Evolutionary conservation across 1,140 invertebrate genomes (phyloP).

Genomic region (Leptinotarsa undecemlineata): DNA sequence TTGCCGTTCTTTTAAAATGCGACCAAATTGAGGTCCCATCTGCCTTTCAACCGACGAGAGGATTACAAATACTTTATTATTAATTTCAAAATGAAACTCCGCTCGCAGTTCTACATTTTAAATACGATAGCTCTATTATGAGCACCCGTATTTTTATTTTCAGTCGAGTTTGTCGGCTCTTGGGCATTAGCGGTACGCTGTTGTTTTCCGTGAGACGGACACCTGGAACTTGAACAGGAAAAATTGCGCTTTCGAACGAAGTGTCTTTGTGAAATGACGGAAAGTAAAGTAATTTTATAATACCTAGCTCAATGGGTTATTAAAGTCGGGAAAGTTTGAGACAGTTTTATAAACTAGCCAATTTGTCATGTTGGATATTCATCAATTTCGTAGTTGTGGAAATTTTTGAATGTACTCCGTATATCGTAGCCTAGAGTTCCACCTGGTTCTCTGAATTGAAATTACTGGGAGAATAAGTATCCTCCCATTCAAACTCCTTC

Average conservation of each 20-base stretch:
- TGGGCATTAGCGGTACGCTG: not conserved
- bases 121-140: not conserved
- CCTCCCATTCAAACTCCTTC: too few relatives aligned
- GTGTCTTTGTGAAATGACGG: not conserved
- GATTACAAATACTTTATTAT: conserved; percentile 18
- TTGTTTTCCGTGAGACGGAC: conserved; percentile 10
- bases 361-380: not conserved
- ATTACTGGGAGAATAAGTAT: too few relatives aligned
- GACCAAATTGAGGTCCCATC: conserved; percentile 16
- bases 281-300: not conserved
- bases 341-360: not conserved
- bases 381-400: not conserved
- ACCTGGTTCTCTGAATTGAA: too few relatives aligned
- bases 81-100: conserved; percentile 13
- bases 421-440: too few relatives aligned
- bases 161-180: not conserved
- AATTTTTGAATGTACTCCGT: not conserved
- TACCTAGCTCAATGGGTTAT: not conserved
- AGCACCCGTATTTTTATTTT: not conserved
- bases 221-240: conserved; percentile 3
- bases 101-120: not conserved
- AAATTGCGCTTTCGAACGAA: not conserved
- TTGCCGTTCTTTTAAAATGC: conserved; percentile 4
- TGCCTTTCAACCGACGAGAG: conserved; percentile 11
- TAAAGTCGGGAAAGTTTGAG: not conserved